Base-by-base conservation (phyloP, 1,140 invertebrate genomes). In the Papilio machaon region DNA sequence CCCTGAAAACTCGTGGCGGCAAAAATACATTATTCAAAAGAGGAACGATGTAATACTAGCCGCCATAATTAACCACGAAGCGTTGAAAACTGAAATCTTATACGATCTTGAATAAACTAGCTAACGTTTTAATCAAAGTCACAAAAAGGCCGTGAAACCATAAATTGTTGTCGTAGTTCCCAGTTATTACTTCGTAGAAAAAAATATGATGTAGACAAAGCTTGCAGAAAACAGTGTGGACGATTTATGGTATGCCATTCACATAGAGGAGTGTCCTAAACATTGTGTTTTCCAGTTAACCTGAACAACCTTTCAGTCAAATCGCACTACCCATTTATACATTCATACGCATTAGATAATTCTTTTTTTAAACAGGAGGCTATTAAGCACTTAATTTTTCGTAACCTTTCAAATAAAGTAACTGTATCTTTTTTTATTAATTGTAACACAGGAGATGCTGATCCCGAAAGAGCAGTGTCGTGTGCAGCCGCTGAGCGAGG, bases 391-490 rank as follows among this genome's bases (percentile, higher is more conserved):
- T 2, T 0, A 30, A 30, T 43, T 43, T 43, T 43, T 43, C 38
- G 7, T 43, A 43, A 43, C 38, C 7, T 7, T 43, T 43, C 38
- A 43, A 43, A 43, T 43, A 43, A 43, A 43, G 38, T 43, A 7
- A 4, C 15, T 13, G 17, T 52, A 13, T 49, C 13, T 49, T 9
- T 49, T 49, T 49, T 49, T 49, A 49, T 49, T 43, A 43, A 43
- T 13, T 49, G 47, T 49, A 49, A 49, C 17, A 43, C 84, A 94
- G 93, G 93, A 94, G 82, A 94, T 94, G 92, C 85, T 94, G 83
- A 93, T 94, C 82, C 82, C 93, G 8, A 93, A 91, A 73, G 93
- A 94, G 83, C 92, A 93, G 49, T 94, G 92, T 73, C 92, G 93
- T 0, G 89, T 94, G 43, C 93, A 94, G 82, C 93, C 93, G 0